Base-by-base conservation (phyloP, 37 sponge, comb jelly and placozoan species). In the Dysidea cf. avara region DNA sequence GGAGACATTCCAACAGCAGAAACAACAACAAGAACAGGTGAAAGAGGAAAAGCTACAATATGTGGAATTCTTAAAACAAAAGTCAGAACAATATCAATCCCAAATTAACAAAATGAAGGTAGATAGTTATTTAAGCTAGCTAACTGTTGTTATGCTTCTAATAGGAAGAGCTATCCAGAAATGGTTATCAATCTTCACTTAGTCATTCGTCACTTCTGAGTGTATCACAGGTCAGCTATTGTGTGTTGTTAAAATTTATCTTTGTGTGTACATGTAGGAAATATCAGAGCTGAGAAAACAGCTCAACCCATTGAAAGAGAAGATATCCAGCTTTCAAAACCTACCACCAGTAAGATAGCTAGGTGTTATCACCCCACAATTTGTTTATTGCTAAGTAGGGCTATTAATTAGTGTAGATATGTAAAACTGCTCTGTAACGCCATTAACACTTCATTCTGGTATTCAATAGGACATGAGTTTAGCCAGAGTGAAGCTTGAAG, bases 401-500 rank as follows among this genome's bases (percentile, higher is more conserved):
- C 24, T 5, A n/a, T 39, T 67, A 40, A 40, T 47, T 26, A 40
- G 37, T 63, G 31, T 63, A 28, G n/a, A 18, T 63, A 29, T 11
- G 35, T 63, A 63, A 20, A 63, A 11, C 5, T 20, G 5, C 32
- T 33, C 36, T 63, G 21, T 32, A 26, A 33, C 35, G 28, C 24
- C 26, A 7, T 66, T 56, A 7, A 56, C 57, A 38, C 12, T 39
- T 39, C 7, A 29, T 68, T 30, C 43, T 29, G 22, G 18, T 53
- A 5, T 40, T 14, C 21, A 21, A 24, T 56, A 90, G 91, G 82
- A 90, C 58, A 39, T 81, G 26, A 68, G 57, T 24, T 24, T 90
- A 56, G 86, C 86, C 32, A 76, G 56, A 59, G 53, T 90, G 22
- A 90, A 90, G 36, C 47, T 90, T 12, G 72, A 84, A 25, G 82